Base-by-base conservation (phyloP, 2,888 invertebrate genomes). In the Vesta saturnalis region DNA sequence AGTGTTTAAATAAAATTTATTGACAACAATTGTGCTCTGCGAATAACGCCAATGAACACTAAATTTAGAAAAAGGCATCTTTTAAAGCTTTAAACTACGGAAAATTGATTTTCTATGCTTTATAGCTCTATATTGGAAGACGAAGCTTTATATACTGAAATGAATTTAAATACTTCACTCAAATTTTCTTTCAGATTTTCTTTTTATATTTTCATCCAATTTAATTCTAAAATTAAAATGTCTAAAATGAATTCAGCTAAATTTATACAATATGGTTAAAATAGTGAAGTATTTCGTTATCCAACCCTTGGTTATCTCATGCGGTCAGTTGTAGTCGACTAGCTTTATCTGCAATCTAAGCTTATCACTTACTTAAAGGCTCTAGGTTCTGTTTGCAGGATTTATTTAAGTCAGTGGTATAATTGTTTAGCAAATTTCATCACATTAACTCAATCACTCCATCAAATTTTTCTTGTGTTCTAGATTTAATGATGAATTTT, bases 361-460 rank as follows among this genome's bases (percentile, higher is more conserved):
- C 72, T 74, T 74, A 74, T 72, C 74, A 73, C 71, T 72, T 71
- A 69, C 74, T 74, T 71, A 71, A 72, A 65, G 72, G 73, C 71
- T n/a, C 73, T 72, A 72, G 70, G 69, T 69, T 58, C 73, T 70
- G 69, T 72, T 72, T 72, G 59, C 64, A 59, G 59, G 64, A 64
- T 64, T 64, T 64, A 64, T 64, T 64, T 64, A 64, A 64, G 64
- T 64, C 59, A 18, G 4, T 54, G 52, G 39, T 64, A 52, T 64
- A 64, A 64, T 64, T 64, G 57, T 56, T 30, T 63, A 39, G 8
- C 8, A n/a, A 39, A n/a, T 39, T 39, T 39, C 1, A 39, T n/a
- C 39, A 39, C n/a, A n/a, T n/a, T n/a, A n/a, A n/a, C n/a, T n/a
- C n/a, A n/a, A n/a, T n/a, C n/a, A n/a, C n/a, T n/a, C n/a, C n/a